Evolutionary conservation across 2,113 vertebrate species (phyloP).

Genomic region (Conger conger): DNA sequence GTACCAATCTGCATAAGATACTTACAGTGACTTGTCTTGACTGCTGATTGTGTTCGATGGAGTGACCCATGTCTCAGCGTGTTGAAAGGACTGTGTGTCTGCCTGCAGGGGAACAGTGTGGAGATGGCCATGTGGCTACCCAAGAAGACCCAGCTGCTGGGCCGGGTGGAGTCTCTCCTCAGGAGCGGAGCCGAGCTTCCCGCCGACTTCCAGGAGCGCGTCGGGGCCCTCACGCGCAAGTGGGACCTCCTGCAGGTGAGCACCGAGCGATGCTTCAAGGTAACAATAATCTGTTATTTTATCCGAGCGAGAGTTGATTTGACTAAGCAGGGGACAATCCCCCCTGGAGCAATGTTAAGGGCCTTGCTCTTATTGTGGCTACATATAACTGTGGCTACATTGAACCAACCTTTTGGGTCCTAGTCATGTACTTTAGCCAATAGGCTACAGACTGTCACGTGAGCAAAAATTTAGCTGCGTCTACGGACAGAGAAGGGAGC

Average conservation of each 20-base stretch:
- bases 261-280: neutral
- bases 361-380: too few species aligned
- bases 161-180: conserved; percentile 83
- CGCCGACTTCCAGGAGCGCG: conserved; percentile 79
- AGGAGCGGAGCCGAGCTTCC: conserved; percentile 81
- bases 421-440: too few species aligned
- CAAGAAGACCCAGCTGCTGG: conserved; percentile 83
- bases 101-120: conserved; percentile 79
- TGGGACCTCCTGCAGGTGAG: conserved; percentile 92
- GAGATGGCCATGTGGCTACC: conserved; percentile 88
- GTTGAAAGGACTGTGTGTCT: neutral
- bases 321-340: too few species aligned
- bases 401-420: too few species aligned
- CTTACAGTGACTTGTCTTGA: neutral
- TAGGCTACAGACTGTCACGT: too few species aligned
- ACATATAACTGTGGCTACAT: too few species aligned
- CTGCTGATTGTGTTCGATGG: neutral
- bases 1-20: neutral
- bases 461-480: neutral
- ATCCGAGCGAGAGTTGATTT: too few species aligned
- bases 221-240: conserved; percentile 88
- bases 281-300: too few species aligned
- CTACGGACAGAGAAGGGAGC: neutral
- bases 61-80: conserved; percentile 9
- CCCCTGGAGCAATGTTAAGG: too few species aligned